phyloP scores from a whole-genome alignment of 1,140 invertebrate species.

The Dendroctonus ponderosae region DNA sequence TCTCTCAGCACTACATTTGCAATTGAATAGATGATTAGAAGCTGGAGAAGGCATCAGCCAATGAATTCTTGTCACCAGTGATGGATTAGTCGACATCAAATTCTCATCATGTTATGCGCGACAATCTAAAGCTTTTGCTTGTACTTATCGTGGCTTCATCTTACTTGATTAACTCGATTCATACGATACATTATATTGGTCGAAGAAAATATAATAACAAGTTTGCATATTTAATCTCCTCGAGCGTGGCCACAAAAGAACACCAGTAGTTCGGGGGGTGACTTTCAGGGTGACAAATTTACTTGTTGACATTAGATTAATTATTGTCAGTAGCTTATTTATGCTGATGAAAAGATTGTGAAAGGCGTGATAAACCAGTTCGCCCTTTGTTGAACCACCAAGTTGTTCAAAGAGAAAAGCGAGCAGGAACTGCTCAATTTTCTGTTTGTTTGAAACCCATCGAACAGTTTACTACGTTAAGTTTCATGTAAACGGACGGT shows the following conservation, averaged over 20 bases:
- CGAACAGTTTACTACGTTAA: no score
- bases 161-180: constrained; percentile 37
- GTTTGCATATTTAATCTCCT: constrained; percentile 30
- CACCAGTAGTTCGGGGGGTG: constrained; percentile 20
- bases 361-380: background rate
- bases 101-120: constrained; percentile 38
- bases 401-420: background rate
- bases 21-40: constrained; percentile 45
- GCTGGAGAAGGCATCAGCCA: constrained; percentile 35
- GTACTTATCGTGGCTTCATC: constrained; percentile 32
- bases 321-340: constrained; percentile 11
- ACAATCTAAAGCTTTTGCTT: constrained; percentile 38
- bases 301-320: constrained; percentile 32
- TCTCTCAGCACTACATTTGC: constrained; percentile 42
- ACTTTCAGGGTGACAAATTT: constrained; percentile 25
- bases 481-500: no score
- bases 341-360: constrained; percentile 3
- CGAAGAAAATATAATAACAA: constrained; percentile 30
- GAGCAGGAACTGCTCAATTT: no score
- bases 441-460: no score
- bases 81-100: constrained; percentile 42
- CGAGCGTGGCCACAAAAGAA: constrained; percentile 19
- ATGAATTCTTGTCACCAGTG: constrained; percentile 42
- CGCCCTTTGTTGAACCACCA: background rate
- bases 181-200: constrained; percentile 25